phyloP scores from a whole-genome alignment of 1,140 invertebrate species.

The Anastrepha ludens region DNA sequence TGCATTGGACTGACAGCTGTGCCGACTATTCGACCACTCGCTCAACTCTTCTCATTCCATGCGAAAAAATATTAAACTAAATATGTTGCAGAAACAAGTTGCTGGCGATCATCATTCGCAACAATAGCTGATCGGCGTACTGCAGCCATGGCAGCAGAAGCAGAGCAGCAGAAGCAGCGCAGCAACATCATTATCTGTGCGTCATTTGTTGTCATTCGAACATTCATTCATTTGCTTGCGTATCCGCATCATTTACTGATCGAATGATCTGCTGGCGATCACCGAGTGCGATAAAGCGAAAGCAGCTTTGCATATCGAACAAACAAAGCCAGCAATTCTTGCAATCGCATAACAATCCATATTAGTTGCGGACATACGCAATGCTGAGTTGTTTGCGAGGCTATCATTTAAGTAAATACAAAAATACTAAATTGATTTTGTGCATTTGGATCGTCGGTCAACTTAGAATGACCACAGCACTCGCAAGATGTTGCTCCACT shows the following conservation, averaged over 20 bases:
- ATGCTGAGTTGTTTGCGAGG: not conserved
- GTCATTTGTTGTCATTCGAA: conserved; percentile 41
- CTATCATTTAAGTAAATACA: not conserved
- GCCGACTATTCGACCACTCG: not conserved
- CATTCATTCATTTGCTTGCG: conserved; percentile 7
- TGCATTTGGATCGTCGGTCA: not conserved
- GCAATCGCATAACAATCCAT: conserved; percentile 47
- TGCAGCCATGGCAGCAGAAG: not conserved
- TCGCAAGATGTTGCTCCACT: not conserved
- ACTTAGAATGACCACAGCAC: not conserved
- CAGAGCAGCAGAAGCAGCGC: not conserved
- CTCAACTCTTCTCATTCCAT: not conserved
- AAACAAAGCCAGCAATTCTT: conserved; percentile 4
- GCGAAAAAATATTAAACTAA: conserved; percentile 38
- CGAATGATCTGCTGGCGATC: not conserved
- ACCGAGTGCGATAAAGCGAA: conserved; percentile 9
- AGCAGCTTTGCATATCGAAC: conserved; percentile 40
- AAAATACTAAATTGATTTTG: conserved; percentile 5
- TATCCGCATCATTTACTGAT: not conserved
- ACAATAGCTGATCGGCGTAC: conserved; percentile 3
- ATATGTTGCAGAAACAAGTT: conserved; percentile 42
- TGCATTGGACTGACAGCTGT: conserved; percentile 18
- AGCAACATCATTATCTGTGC: conserved; percentile 50
- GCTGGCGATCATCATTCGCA: not conserved
- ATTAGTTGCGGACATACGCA: conserved; percentile 18